Evolutionary conservation across 92 coral and sea anemone genomes (phyloP).

Genomic region (Pocillopora meandrina): DNA sequence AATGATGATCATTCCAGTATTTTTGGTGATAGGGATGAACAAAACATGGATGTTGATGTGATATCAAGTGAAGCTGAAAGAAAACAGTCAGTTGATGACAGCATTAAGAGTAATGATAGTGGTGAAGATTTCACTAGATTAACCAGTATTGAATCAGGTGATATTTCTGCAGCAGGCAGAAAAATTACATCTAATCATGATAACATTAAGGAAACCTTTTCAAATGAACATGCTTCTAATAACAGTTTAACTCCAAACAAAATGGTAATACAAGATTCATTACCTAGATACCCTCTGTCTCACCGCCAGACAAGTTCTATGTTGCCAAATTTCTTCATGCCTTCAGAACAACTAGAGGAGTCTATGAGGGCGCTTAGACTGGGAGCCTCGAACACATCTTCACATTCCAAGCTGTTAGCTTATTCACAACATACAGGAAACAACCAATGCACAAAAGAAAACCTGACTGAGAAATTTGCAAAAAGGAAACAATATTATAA

Average conservation of each 20-base stretch:
- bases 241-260: neutral
- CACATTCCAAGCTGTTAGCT: slow-evolving; percentile 65
- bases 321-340: slow-evolving; percentile 93
- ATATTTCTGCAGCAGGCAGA: neutral
- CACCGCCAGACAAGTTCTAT: neutral
- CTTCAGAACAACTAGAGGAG: slow-evolving; percentile 86
- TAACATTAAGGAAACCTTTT: slow-evolving; percentile 7
- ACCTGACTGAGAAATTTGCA: slow-evolving; percentile 60
- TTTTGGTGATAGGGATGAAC: slow-evolving; percentile 8
- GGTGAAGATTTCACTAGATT: neutral
- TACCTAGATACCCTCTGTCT: neutral
- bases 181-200: neutral
- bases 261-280: neutral
- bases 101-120: slow-evolving; percentile 18
- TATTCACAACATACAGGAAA: slow-evolving; percentile 31
- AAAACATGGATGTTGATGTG: neutral
- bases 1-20: neutral
- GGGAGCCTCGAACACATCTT: slow-evolving; percentile 49
- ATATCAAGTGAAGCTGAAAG: slow-evolving; percentile 1
- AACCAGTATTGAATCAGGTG: neutral
- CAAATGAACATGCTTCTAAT: neutral
- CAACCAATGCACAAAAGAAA: slow-evolving; percentile 20
- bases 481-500: slow-evolving; percentile 61
- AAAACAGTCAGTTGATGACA: neutral
- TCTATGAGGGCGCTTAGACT: slow-evolving; percentile 87